These are phyloP conservation scores for Erebia ligea DNA, from an alignment of 2,888 invertebrate species.

Conservation along the genomic window DNA sequence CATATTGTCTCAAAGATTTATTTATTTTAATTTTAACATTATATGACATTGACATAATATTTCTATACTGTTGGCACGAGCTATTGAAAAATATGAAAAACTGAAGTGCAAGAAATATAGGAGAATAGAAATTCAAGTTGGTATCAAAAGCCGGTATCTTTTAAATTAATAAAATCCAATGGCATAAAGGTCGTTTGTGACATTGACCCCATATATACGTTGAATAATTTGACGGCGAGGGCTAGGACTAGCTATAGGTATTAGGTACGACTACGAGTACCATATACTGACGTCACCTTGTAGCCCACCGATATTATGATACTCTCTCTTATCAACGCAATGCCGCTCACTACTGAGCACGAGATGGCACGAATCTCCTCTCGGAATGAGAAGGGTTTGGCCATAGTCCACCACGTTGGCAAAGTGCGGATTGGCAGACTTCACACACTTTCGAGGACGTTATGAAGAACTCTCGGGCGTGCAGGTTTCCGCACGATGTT, in stretches of 20 bases:
- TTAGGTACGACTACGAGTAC: no score
- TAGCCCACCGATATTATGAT: neutral
- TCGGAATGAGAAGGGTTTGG: no score
- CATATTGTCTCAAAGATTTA: neutral
- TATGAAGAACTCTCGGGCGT: no score
- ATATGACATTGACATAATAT: slow-evolving; percentile 6
- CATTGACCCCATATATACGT: neutral
- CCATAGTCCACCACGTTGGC: no score
- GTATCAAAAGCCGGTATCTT: neutral
- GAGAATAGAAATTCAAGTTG: slow-evolving; percentile 2
- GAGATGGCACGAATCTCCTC: no score
- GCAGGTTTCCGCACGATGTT: no score
- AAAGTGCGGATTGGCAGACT: no score
- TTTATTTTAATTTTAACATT: neutral
- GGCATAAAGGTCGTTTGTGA: neutral
- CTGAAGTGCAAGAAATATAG: neutral
- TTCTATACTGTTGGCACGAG: neutral
- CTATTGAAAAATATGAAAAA: neutral
- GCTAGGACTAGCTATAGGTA: neutral
- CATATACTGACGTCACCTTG: neutral
- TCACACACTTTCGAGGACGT: no score
- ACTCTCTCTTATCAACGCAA: no score
- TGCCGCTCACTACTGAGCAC: no score
- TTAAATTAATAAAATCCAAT: neutral
- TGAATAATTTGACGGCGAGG: neutral